These are phyloP conservation scores for Colletes collaris DNA, from an alignment of 2,888 invertebrate species.

Conservation along the genomic window DNA sequence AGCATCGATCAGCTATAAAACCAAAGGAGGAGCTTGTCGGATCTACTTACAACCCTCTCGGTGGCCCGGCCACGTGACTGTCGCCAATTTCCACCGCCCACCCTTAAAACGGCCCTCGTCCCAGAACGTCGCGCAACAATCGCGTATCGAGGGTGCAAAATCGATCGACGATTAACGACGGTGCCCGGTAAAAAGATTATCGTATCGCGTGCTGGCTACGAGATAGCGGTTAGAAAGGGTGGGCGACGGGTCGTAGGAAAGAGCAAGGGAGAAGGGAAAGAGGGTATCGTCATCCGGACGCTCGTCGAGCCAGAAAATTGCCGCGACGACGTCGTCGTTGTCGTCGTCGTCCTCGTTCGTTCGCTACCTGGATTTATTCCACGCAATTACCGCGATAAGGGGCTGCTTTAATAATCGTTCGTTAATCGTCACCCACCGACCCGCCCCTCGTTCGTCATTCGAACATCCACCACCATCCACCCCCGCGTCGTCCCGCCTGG, in stretches of 20 bases:
- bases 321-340: conserved; percentile 46
- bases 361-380: conserved; percentile 75
- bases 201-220: conserved; percentile 54
- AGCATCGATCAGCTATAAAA: conserved; percentile 35
- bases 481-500: too few relatives aligned
- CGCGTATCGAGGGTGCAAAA: conserved; percentile 43
- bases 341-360: conserved; percentile 39
- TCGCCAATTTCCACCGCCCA: conserved; percentile 40
- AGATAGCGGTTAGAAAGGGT: conserved; percentile 23
- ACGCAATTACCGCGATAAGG: conserved; percentile 77
- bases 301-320: conserved; percentile 68
- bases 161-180: conserved; percentile 59
- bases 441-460: conserved; percentile 23
- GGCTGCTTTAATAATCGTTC: conserved; percentile 77
- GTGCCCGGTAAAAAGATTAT: conserved; percentile 63
- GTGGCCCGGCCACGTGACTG: conserved; percentile 18
- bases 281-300: conserved; percentile 56
- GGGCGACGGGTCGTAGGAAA: not conserved
- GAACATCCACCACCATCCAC: not conserved
- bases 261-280: conserved; percentile 15
- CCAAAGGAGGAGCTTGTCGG: conserved; percentile 29
- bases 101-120: not conserved
- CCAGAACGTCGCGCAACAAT: conserved; percentile 10
- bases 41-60: conserved; percentile 34
- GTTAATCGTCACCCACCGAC: conserved; percentile 72